These are phyloP conservation scores for Silvanus unidentatus DNA, from an alignment of 2,888 invertebrate genomes.

Conservation along the genomic window DNA sequence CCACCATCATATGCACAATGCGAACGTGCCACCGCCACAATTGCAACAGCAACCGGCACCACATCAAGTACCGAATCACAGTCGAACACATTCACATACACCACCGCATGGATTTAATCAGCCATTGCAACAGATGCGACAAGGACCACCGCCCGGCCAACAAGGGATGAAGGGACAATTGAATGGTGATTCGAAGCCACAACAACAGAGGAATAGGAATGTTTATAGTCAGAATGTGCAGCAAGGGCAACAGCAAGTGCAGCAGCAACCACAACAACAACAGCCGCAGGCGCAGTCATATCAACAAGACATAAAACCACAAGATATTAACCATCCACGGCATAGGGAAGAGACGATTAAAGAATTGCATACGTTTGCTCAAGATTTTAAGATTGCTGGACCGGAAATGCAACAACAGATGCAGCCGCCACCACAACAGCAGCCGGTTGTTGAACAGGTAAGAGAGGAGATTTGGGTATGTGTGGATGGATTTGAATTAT, in stretches of 20 bases:
- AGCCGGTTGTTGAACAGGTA: constrained; percentile 21
- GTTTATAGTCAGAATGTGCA: constrained; percentile 31
- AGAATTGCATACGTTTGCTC: constrained; percentile 72
- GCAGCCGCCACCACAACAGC: constrained; percentile 19
- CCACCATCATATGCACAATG: constrained; percentile 4
- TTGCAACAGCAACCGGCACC: constrained; percentile 18
- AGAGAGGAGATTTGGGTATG: too few relatives aligned
- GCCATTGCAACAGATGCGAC: constrained; percentile 25
- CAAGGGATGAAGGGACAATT: constrained; percentile 36
- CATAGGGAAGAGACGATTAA: constrained; percentile 36
- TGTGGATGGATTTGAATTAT: too few relatives aligned
- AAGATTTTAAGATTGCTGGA: constrained; percentile 67
- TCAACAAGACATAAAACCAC: constrained; percentile 5
- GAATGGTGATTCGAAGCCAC: constrained; percentile 35
- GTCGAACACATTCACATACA: constrained; percentile 30
- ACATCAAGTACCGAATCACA: constrained; percentile 4
- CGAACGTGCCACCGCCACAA: constrained; percentile 17
- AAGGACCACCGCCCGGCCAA: constrained; percentile 42
- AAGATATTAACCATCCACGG: constrained; percentile 25
- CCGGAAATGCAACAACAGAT: constrained; percentile 35
- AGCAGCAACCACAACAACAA: constrained; percentile 18
- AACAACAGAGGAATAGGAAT: constrained; percentile 15
- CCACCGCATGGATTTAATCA: constrained; percentile 21
- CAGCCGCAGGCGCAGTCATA: constrained; percentile 18
- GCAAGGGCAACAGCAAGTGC: constrained; percentile 26